Evolutionary conservation across 1,140 invertebrate species (phyloP), one percentile per base, ranked within the genome.

Genomic region (Scaptomyza montana): DNA sequence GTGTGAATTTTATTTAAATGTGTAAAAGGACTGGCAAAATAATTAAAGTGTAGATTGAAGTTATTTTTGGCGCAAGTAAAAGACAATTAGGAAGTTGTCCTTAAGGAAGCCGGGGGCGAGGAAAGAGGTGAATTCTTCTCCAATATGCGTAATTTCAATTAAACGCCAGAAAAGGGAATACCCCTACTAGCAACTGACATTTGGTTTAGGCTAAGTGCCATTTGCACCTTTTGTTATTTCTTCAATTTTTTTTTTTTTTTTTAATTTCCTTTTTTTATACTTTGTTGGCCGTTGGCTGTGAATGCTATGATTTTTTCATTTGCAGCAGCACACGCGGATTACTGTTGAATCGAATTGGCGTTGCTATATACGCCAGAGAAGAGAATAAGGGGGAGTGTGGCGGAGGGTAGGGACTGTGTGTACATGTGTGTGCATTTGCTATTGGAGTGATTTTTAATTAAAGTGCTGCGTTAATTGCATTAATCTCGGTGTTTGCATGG

Each of bases 21-120:
- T 69, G 19, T 50, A 56, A 16, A 16, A 57, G 25, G 59, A 61
- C 55, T 65, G 67, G 51, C 63, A 73, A 84, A 89, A 84, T 89
- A 89, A 89, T 89, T 89, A 89, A 89, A 89, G 73, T 77, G 77
- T 63, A 56, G 64, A 87, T 89, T 89, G 69, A 77, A 82, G 72
- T 64, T 75, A 63, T 73, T 64, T 61, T 67, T 59, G 45, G 68
- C 47, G 30, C 50, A 63, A 16, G 61, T 57, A 47, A 79, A 80
- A 75, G 84, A 89, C 85, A 89, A 89, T 89, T 89, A 89, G 84
- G 84, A 89, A 82, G 67, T 82, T 70, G 76, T 77, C 69, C 78
- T 77, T 85, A 66, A 73, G 65, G 47, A 28, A 49, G 43, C n/a
- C 45, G 46, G 25, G 45, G 28, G 36, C 19, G 5, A 28, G 8